Conservation (phyloP, 2,113 vertebrate genomes). For the Lanius ludovicianus region DNA sequence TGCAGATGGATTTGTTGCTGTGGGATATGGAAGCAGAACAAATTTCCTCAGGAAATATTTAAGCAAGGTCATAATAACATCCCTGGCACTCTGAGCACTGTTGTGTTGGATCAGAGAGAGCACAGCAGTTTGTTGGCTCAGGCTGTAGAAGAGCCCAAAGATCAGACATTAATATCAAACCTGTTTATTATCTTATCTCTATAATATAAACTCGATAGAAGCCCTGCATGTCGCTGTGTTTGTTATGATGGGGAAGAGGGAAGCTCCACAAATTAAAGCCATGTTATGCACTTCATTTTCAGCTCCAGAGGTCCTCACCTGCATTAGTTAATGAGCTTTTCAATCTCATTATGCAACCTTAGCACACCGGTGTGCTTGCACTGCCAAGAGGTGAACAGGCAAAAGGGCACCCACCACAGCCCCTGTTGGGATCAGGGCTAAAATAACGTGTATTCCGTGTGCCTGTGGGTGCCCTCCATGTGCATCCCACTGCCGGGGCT, state of each 20-base stretch:
- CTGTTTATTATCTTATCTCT: not conserved
- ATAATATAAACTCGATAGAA: fast-evolving
- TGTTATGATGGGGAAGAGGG: not conserved
- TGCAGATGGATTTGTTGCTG: constrained; percentile 21
- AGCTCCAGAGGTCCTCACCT: not conserved
- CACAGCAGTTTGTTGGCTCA: not conserved
- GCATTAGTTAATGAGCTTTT: not conserved
- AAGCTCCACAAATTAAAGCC: not conserved
- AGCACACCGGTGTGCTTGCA: fast-evolving
- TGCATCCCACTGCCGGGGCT: not conserved
- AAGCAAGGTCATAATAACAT: constrained; percentile 9
- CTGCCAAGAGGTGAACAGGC: not conserved
- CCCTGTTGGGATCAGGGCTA: fast-evolving
- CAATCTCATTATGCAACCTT: not conserved
- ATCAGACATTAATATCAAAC: not conserved
- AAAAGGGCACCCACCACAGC: not conserved
- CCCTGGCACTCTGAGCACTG: not conserved
- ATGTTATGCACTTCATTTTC: not conserved
- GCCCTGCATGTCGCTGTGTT: not conserved
- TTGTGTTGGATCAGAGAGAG: not conserved
- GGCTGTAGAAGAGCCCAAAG: not conserved
- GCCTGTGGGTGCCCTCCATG: fast-evolving
- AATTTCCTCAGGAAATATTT: constrained; percentile 30
- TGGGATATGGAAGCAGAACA: not conserved
- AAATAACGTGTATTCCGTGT: fast-evolving